Evolutionary conservation across 2,797 vertebrate genomes (phyloP).

Genomic region (Sebastiscus albofasciatus): DNA sequence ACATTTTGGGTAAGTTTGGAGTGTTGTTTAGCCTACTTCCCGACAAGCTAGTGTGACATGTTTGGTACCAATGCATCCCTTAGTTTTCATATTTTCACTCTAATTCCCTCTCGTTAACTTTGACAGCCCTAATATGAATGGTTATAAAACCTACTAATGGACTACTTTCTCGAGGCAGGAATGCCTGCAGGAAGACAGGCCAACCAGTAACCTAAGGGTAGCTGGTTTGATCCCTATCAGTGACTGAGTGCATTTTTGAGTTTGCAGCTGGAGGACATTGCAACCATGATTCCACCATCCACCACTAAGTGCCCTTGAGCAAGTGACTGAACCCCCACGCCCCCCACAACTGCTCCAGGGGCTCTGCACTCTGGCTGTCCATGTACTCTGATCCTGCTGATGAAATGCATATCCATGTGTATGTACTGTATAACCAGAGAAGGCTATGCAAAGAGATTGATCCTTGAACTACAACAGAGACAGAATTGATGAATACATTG

Average conservation of each 20-base stretch:
- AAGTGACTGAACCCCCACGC: conserved; percentile 1
- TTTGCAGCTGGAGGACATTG: not conserved
- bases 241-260: not conserved
- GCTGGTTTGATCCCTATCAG: not conserved
- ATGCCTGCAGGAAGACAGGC: not conserved
- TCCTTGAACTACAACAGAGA: conserved; percentile 28
- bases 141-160: not conserved
- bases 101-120: no score
- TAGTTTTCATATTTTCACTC: no score
- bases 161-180: not conserved
- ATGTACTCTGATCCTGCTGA: not conserved
- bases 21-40: no score
- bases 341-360: not conserved
- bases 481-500: conserved; percentile 35
- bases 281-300: not conserved
- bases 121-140: not conserved
- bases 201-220: not conserved
- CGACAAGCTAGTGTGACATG: no score
- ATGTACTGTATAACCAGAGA: conserved; percentile 18
- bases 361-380: conserved; percentile 18
- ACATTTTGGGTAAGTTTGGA: no score
- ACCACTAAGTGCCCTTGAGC: conserved; percentile 15
- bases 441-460: conserved; percentile 38
- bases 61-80: no score
- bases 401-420: conserved; percentile 30